phyloP scores from a whole-genome alignment of 2,797 vertebrate species.

The Tragelaphus eurycerus region DNA sequence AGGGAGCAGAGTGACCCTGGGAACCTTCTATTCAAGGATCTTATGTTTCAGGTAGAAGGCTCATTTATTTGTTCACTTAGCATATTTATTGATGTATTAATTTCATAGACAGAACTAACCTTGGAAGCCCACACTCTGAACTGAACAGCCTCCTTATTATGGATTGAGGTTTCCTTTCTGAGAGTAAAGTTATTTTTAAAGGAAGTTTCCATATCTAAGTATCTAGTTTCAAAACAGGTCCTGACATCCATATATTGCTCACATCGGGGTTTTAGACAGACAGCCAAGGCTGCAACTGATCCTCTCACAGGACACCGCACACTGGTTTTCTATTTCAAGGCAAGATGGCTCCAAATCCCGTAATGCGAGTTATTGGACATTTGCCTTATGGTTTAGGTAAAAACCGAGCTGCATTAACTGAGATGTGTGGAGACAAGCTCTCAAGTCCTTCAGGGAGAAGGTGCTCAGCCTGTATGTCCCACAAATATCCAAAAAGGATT shows the following conservation, averaged over 20 bases:
- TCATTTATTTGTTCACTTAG: not conserved
- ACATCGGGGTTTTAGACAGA: not conserved
- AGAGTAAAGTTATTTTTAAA: not conserved
- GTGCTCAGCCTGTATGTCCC: not conserved
- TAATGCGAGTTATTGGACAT: not conserved
- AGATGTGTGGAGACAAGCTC: not conserved
- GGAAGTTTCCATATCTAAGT: not conserved
- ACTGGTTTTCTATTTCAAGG: not conserved
- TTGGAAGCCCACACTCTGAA: not conserved
- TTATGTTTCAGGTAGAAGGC: not conserved
- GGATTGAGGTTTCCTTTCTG: not conserved
- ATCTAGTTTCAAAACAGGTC: not conserved
- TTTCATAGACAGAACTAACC: not conserved
- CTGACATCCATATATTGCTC: not conserved
- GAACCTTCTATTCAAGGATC: too few species aligned
- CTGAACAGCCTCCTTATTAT: not conserved
- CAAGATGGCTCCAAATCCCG: not conserved
- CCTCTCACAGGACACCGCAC: not conserved
- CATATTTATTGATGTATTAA: not conserved
- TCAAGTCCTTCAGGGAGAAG: not conserved
- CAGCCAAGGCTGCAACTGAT: not conserved
- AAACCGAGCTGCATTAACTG: not conserved
- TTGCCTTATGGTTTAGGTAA: not conserved
- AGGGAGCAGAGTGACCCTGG: not conserved
- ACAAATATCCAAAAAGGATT: not conserved